These are phyloP conservation scores for Akabosia matsudoensis DNA, from an alignment of 1,140 invertebrate species.

Conservation along the genomic window DNA sequence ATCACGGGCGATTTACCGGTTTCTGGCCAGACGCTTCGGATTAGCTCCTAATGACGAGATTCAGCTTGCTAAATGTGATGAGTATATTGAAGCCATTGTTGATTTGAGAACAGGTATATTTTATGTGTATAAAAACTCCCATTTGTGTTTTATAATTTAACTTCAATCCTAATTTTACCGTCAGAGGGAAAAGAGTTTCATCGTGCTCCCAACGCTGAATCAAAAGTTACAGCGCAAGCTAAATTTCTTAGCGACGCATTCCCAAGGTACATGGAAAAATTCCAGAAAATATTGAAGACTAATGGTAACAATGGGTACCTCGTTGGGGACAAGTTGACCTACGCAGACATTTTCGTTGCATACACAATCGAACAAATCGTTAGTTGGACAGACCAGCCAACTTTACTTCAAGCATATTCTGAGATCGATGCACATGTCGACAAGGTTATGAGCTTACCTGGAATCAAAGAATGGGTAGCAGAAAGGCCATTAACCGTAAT, in stretches of 20 bases:
- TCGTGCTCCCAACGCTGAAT: background rate
- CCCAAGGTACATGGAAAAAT: background rate
- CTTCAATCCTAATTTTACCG: background rate
- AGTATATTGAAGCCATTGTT: slow-evolving; percentile 59
- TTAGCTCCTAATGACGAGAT: slow-evolving; percentile 61
- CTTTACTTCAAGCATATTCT: background rate
- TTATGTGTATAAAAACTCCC: background rate
- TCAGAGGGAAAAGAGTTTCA: background rate
- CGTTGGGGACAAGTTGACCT: slow-evolving; percentile 3
- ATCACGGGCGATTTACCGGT: slow-evolving; percentile 61
- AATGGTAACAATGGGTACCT: slow-evolving; percentile 3
- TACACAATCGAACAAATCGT: background rate
- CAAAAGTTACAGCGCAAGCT: background rate
- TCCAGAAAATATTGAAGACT: background rate
- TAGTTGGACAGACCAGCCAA: background rate
- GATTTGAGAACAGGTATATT: slow-evolving; percentile 49
- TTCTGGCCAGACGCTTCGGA: slow-evolving; percentile 61
- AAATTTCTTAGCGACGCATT: background rate
- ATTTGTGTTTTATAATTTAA: background rate
- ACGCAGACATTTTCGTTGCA: slow-evolving; percentile 16
- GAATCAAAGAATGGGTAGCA: slow-evolving; percentile 45
- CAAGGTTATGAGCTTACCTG: slow-evolving; percentile 36
- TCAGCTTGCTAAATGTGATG: slow-evolving; percentile 62
- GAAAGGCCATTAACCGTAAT: slow-evolving; percentile 32
- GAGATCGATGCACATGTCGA: background rate